Base-by-base conservation (phyloP, 2,888 invertebrate species). In the Cephus runcator region DNA sequence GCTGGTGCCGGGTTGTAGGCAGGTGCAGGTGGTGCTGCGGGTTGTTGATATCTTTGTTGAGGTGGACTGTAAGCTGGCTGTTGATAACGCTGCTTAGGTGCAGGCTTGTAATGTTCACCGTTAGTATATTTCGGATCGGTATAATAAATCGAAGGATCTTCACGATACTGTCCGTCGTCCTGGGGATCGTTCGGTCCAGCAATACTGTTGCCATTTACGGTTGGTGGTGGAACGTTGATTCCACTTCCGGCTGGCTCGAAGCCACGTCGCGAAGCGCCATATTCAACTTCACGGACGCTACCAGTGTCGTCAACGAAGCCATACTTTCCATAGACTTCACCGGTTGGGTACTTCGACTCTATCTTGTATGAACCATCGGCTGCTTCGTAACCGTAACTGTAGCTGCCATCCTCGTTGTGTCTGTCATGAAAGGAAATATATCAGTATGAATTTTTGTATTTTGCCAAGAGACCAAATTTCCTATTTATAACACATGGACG, bases 281-380 rank as follows among this genome's bases (percentile, higher is more conserved):
- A 98, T 82, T 97, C 96, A 34, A 97, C 94, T 91, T 97, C 96
- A 77, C 97, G 93, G 34, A 94, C 87, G 85, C 94, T 94, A 0
- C 97, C 97, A 34, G 92, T 92, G 86, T 95, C 96, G 84, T 97
- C 97, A 1, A 97, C 93, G 90, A 97, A 97, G n/a, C 97, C 97
- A 87, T 97, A 97, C 90, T 97, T 97, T 79, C 97, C 97, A 76
- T 95, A 96, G 0, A 97, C 96, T 87, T 97, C 97, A 0, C 97
- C 97, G 73, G 94, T 95, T 0, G 96, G 93, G 86, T 96, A 96
- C 91, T 97, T 97, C 1, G 97, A 97, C 91, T 97, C 97, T 81
- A 97, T 97, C 92, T 97, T 97, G 92, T 96, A 97, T 75, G 96
- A 95, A 12, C 96, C 97, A 88, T 97, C 97, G 0, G 96, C 97